phyloP scores from a whole-genome alignment of 2,113 vertebrate genomes.

The Cricetomys ansorgei region DNA sequence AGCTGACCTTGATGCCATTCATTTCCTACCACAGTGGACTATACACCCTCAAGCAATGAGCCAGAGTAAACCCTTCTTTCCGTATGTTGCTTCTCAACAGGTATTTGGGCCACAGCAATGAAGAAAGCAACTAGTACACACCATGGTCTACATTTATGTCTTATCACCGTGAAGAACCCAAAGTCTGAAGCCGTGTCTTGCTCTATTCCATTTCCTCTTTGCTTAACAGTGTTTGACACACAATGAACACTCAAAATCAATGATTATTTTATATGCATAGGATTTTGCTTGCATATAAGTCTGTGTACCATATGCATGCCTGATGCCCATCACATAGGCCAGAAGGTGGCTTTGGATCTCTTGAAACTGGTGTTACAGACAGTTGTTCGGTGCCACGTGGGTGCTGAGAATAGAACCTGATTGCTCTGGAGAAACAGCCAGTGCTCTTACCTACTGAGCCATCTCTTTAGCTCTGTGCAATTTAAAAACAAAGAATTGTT shows the following conservation, averaged over 20 bases:
- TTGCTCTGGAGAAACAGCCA: neutral
- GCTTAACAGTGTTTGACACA: neutral
- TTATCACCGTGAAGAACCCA: neutral
- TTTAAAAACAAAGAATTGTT: neutral
- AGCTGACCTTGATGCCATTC: too few relatives aligned
- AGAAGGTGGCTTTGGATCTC: neutral
- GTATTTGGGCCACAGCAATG: neutral
- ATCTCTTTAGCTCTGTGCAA: neutral
- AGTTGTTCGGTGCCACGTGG: neutral
- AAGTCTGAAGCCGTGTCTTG: neutral
- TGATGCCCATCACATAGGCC: neutral
- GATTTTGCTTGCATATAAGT: neutral
- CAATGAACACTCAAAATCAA: neutral
- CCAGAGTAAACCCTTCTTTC: neutral
- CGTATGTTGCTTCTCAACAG: neutral
- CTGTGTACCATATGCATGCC: neutral
- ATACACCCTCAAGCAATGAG: neutral
- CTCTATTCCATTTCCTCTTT: neutral
- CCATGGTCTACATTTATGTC: neutral
- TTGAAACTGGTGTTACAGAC: neutral
- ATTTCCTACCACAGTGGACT: too few relatives aligned
- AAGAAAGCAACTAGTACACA: neutral
- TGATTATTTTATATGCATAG: neutral
- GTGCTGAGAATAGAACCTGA: neutral
- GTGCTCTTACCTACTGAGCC: neutral